Evolutionary conservation across 2,888 invertebrate species (phyloP).

Genomic region (Neoitamus cyanurus): DNA sequence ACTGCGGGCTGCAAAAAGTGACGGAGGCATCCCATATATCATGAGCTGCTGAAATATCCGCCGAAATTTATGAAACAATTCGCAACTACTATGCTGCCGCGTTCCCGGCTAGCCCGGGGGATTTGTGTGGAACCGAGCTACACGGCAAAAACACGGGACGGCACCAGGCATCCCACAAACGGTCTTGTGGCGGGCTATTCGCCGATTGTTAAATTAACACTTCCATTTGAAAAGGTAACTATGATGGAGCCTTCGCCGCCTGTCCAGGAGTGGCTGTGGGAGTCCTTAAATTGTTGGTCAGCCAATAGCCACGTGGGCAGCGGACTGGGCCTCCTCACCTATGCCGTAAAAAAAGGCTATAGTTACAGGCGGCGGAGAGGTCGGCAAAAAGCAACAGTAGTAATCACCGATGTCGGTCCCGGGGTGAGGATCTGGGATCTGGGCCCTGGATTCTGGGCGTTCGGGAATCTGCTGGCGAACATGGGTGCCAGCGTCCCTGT

Average conservation of each 20-base stretch:
- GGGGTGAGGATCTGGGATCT: not conserved
- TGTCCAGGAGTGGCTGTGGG: not conserved
- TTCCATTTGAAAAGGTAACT: conserved; percentile 29
- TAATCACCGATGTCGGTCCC: conserved; percentile 3
- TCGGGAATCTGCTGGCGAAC: conserved; percentile 9
- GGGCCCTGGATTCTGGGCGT: not conserved
- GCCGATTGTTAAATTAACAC: conserved; percentile 44
- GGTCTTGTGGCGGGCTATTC: not conserved
- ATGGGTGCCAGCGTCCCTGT: conserved; percentile 12
- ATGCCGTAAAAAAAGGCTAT: not conserved
- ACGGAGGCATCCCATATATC: conserved; percentile 46
- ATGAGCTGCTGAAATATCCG: conserved; percentile 47
- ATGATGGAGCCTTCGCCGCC: not conserved
- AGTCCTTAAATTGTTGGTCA: conserved; percentile 40
- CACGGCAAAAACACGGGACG: not conserved
- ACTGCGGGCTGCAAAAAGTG: conserved; percentile 22
- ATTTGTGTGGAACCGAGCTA: not conserved
- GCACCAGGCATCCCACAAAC: conserved; percentile 11
- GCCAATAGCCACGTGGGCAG: conserved; percentile 18
- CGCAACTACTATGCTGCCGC: conserved; percentile 15
- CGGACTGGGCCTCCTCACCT: not conserved
- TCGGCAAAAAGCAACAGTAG: conserved; percentile 20
- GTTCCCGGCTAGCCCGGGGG: not conserved
- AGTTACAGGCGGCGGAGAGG: not conserved
- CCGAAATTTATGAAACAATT: conserved; percentile 53